Base-by-base conservation (phyloP, 2,113 vertebrate species). In the Agapornis roseicollis region DNA sequence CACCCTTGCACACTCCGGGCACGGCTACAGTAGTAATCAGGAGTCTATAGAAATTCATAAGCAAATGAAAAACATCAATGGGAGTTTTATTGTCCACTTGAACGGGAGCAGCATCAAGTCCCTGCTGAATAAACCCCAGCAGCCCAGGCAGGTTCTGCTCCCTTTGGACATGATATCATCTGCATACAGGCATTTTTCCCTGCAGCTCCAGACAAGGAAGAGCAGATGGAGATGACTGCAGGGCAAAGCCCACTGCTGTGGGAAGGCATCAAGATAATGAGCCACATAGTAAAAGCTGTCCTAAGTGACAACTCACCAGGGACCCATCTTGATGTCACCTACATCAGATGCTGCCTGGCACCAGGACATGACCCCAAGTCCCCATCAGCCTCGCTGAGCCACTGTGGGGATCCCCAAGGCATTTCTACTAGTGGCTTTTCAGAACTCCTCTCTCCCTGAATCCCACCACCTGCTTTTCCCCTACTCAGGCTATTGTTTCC, bases 371-470 rank as follows among this genome's bases (percentile, higher is more conserved):
- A 6, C 47, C 17, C 12, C 72, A 88, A 7, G 39, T 7, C 1
- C 14, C 19, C 12, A 0, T 1, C 1, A 9, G 25, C 47, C n/a
- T 58, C 1, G 2, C 41, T 29, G 56, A 49, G 61, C 77, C 33
- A 39, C 33, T 10, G 8, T 11, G 0, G 23, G n/a, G 41, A 17
- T 87, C n/a, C 44, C 39, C 1, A 1, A 8, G 56, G 37, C 28
- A 10, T 44, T 70, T n/a, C 68, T 83, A 17, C 31, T 46, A 39
- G 56, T 29, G 41, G 61, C 64, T 93, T 83, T 41, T 31, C 55
- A 77, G 72, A 85, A 28, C 44, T 85, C 13, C 19, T 72, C 35
- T 83, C 81, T 37, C 31, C 20, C 73, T 1, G 0, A 17, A 71
- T 33, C 61, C 28, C 23, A 8, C 19, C 31, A 25, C 28, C 24